Base-by-base conservation (phyloP, 2,113 vertebrate species). In the Microcebus murinus region DNA sequence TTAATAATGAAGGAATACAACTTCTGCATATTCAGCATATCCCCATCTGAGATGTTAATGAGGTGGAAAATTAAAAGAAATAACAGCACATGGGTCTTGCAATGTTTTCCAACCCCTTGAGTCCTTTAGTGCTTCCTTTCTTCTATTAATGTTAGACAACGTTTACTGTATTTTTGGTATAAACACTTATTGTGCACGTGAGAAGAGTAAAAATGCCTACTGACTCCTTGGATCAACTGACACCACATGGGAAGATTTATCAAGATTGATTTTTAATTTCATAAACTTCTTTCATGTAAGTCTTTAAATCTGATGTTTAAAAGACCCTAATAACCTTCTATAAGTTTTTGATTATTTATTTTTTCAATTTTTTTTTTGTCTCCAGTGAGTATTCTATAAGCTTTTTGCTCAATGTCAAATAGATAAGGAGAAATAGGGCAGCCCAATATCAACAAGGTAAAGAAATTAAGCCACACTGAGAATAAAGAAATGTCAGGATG, bases 61-160 rank as follows among this genome's bases (percentile, higher is more conserved):
- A 98, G 65, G 97, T 97, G 73, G 97, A 98, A 99, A 98, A 98
- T 98, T 98, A 96, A 98, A 98, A 98, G 97, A 91, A 96, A 98
- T 97, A 98, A 97, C 57, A 97, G 70, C 96, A 92, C 89, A 59
- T 86, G 86, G 45, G 25, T 91, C 81, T 98, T 97, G 73, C 20
- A 92, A 68, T 89, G 67, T 50, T 98, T 98, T 98, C 71, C 65
- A 97, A 1, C 23, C 6, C 65, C 39, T 95, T 74, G 68, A 97
- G 63, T 96, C 59, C 8, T 84, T 65, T 52, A 96, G 59, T 93
- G 83, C 70, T 84, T 97, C 90, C 73, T 92, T 97, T 96, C 59
- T 94, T 31, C 59, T 84, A 63, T 94, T 96, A 45, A 85, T 94
- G 45, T 89, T 97, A 74, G 55, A 77, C 25, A 76, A 83, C 96